Evolutionary conservation across 1,140 invertebrate genomes (phyloP), one percentile per base, ranked within the genome.

Genomic region (Drosophila ananassae): DNA sequence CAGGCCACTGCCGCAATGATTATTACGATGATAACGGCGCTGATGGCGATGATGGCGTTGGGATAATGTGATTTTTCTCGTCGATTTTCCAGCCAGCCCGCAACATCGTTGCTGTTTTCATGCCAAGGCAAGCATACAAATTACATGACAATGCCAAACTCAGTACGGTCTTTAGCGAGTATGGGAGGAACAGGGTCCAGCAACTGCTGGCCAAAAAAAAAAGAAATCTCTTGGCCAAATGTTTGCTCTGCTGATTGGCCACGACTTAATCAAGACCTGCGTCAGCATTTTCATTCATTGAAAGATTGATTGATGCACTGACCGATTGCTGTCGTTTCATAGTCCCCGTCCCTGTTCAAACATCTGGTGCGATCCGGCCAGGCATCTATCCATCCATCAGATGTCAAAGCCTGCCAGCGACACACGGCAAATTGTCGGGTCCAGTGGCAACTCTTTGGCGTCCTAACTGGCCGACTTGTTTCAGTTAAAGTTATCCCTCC

Each of bases 201-300:
- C 3, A 10, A n/a, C 34, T 32, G 32, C 10, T 54, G 9, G 41
- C 9, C 41, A 5, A 55, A 17, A 52, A 34, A 21, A 24, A 22
- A 3, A 47, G 53, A 52, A 57, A 68, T 77, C 68, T 48, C 41
- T 77, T 73, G 60, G 54, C 50, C 53, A 77, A 67, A 60, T 82
- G 76, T 81, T 81, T 81, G 79, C 62, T 59, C 32, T 68, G 55
- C 66, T 83, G 73, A 80, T 83, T 80, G 80, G 57, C 30, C 46
- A 55, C 58, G 71, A 55, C 71, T 71, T 74, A 74, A 74, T 74
- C 60, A 74, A 76, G 69, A 25, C 9, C 60, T 56, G 72, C 59
- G 81, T 79, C 79, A 79, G 76, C 76, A 54, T 53, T 73, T 50
- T 60, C 46, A 60, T 68, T 50, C 66, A 57, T 60, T 84, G 67